These are phyloP conservation scores for Peromyscus aztecus DNA, from an alignment of 2,797 vertebrate genomes.

Conservation along the genomic window DNA sequence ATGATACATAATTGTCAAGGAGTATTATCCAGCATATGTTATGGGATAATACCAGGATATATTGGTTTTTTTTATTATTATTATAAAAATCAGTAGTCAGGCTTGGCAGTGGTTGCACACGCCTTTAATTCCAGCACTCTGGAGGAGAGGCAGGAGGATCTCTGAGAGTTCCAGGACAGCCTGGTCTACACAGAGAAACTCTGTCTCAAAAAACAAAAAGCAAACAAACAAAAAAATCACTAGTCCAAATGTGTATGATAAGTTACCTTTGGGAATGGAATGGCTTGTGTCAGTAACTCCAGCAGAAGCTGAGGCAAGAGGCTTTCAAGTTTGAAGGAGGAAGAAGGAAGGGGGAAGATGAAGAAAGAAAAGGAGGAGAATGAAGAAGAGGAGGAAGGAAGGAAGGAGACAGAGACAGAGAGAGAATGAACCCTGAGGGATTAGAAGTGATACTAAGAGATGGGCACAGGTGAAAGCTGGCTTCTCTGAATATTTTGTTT, in stretches of 20 bases:
- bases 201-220: not conserved
- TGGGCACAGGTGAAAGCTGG: not conserved
- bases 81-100: not conserved
- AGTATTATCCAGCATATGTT: not conserved
- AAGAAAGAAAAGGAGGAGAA: not conserved
- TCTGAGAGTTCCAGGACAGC: not conserved
- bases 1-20: not conserved
- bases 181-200: not conserved
- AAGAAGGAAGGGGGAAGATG: not conserved
- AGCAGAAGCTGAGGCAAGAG: not conserved
- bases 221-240: not conserved
- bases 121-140: not conserved
- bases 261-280: not conserved
- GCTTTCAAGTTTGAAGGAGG: not conserved
- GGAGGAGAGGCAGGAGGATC: not conserved
- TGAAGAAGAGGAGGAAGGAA: not conserved
- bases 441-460: not conserved
- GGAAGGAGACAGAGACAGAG: not conserved
- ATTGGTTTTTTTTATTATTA: not conserved
- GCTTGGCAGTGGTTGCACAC: not conserved
- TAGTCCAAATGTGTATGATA: not conserved
- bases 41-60: not conserved
- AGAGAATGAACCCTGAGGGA: not conserved
- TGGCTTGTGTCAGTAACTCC: no score
- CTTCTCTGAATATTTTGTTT: constrained; percentile 24